Evolutionary conservation across 2,888 invertebrate genomes (phyloP).

Genomic region (Nemoura dubitans): DNA sequence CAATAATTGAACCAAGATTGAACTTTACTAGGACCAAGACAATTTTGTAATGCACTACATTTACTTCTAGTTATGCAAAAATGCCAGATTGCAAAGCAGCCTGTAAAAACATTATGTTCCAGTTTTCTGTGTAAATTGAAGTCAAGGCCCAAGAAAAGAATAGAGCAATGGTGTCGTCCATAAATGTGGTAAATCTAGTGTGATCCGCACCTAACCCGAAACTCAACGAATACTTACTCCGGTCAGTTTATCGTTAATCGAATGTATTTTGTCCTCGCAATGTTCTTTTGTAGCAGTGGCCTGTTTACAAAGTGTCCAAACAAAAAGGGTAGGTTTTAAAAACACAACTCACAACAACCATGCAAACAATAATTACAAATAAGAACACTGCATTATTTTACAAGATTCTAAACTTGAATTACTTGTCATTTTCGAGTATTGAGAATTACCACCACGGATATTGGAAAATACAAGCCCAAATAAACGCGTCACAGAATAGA

Average conservation of each 20-base stretch:
- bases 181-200: not conserved
- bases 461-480: not conserved
- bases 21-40: not conserved
- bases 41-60: not conserved
- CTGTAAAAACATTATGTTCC: not conserved
- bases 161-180: not conserved
- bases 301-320: constrained; percentile 59
- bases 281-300: constrained; percentile 76
- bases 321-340: constrained; percentile 46
- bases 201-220: not conserved
- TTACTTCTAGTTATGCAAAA: not conserved
- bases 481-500: not conserved
- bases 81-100: not conserved
- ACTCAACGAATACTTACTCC: constrained; percentile 69
- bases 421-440: not conserved
- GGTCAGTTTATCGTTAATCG: constrained; percentile 75
- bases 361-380: constrained; percentile 39
- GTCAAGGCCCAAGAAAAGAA: not conserved
- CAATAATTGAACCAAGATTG: not conserved
- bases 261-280: constrained; percentile 78
- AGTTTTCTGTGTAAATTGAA: not conserved
- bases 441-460: not conserved
- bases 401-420: constrained; percentile 21
- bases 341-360: constrained; percentile 47
- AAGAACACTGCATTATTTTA: not conserved